These are phyloP conservation scores for Amphipyra tragopoginis DNA, from an alignment of 2,888 invertebrate species.

Conservation along the genomic window DNA sequence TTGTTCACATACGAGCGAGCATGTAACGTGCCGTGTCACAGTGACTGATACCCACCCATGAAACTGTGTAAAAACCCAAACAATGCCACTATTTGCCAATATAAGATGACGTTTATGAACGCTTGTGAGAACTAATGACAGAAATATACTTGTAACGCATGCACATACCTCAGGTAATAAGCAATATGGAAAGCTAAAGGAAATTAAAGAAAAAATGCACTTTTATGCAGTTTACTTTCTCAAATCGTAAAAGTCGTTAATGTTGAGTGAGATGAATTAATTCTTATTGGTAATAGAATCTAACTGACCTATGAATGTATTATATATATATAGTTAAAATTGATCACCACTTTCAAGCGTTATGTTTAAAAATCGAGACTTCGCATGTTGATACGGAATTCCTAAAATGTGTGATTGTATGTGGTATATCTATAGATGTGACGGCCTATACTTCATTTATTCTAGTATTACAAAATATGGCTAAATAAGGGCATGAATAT, in stretches of 20 bases:
- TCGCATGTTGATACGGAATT: constrained; percentile 7
- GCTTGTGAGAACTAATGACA: constrained; percentile 64
- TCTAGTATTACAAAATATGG: too few species aligned
- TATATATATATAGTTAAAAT: constrained; percentile 20
- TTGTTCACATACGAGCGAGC: constrained; percentile 74
- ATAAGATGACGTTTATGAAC: constrained; percentile 60
- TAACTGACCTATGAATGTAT: constrained; percentile 26
- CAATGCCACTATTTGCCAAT: constrained; percentile 78
- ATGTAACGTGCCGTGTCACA: constrained; percentile 76
- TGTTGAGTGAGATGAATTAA: constrained; percentile 5
- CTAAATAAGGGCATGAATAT: too few species aligned
- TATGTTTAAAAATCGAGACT: constrained; percentile 12
- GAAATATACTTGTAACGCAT: constrained; percentile 38
- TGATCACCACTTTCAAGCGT: constrained; percentile 28
- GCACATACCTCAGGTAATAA: constrained; percentile 12
- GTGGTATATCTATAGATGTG: too few species aligned
- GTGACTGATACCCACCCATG: constrained; percentile 65
- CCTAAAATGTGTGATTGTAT: constrained; percentile 5
- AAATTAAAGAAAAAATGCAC: constrained; percentile 17
- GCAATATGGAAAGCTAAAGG: constrained; percentile 24
- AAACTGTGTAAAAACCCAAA: constrained; percentile 72
- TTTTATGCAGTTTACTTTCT: constrained; percentile 22
- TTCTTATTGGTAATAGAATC: constrained; percentile 19
- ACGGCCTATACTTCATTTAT: too few species aligned
- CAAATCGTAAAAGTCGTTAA: constrained; percentile 13